A percentile compares a stretch with the other conserved stretches of the same genome.
Evolutionary conservation across 2,888 invertebrate genomes (phyloP).

Genomic region (Spilosoma lubricipeda): DNA sequence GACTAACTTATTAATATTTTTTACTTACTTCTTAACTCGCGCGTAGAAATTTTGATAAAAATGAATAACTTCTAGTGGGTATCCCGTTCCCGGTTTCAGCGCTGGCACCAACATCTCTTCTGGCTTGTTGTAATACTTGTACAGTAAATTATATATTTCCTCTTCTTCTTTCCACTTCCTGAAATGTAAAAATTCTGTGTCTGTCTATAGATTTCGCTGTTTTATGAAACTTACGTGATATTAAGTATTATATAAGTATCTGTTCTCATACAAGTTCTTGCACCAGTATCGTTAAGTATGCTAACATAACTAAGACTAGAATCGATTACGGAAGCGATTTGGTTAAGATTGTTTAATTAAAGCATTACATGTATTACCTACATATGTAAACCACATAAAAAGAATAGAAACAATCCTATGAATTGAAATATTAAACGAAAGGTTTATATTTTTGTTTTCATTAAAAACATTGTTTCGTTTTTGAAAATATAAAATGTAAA

Average conservation of each 20-base stretch:
- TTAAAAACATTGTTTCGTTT: too few relatives aligned
- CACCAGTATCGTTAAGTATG: background rate
- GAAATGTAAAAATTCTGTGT: background rate
- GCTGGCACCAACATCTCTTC: slow-evolving; percentile 78
- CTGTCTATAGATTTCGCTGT: background rate
- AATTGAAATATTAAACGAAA: background rate
- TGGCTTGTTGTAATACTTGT: slow-evolving; percentile 78
- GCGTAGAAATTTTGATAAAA: slow-evolving; percentile 68
- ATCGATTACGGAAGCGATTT: background rate
- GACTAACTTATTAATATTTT: background rate
- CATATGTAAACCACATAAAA: background rate
- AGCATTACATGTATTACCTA: background rate
- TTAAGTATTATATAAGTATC: background rate
- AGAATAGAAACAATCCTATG: background rate
- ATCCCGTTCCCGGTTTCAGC: slow-evolving; percentile 67
- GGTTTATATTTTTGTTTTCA: too few relatives aligned
- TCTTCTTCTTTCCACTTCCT: slow-evolving; percentile 80
- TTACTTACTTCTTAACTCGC: slow-evolving; percentile 64
- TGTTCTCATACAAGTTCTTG: background rate
- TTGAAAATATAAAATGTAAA: too few relatives aligned
- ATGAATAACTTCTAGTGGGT: slow-evolving; percentile 66
- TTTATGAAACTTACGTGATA: background rate
- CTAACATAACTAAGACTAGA: background rate
- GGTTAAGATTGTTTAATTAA: background rate
- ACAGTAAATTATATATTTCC: slow-evolving; percentile 70